Evolutionary conservation across 35 echinoderm and acorn worm species (phyloP).

Genomic region (Amphiura filiformis): DNA sequence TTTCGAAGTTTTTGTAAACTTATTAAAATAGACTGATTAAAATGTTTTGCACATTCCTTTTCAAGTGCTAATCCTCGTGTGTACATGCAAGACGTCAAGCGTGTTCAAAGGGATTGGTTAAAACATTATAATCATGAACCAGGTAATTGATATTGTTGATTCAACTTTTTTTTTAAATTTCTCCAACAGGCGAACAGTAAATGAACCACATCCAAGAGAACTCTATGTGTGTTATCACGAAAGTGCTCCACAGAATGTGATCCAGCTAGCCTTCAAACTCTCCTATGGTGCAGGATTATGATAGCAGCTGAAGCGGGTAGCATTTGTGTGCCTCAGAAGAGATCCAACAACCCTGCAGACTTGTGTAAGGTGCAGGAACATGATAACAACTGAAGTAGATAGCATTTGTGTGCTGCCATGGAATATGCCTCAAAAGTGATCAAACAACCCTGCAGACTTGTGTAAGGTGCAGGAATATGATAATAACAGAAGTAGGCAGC

Average conservation of each 20-base stretch:
- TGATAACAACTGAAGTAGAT: not conserved
- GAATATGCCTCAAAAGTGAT: not conserved
- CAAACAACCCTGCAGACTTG: not conserved
- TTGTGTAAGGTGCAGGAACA: not conserved
- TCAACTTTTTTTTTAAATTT: no score
- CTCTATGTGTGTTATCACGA: constrained; percentile 93
- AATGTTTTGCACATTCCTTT: no score
- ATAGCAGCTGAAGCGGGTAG: not conserved
- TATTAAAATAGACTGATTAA: no score
- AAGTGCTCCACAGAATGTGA: constrained; percentile 72
- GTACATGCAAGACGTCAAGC: no score
- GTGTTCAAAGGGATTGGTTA: no score
- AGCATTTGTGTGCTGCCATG: not conserved
- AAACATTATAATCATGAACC: no score
- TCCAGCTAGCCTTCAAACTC: constrained; percentile 94
- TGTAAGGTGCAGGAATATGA: not conserved
- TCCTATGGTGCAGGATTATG: constrained; percentile 74
- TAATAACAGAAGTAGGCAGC: not conserved
- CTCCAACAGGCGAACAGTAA: constrained; percentile 53
- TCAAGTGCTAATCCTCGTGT: no score
- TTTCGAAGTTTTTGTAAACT: no score
- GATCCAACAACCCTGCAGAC: not conserved
- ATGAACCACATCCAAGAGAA: constrained; percentile 53
- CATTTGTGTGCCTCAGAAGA: not conserved
- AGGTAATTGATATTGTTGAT: no score